Conservation (phyloP, 1,140 invertebrate genomes). For the Bombus turneri region DNA sequence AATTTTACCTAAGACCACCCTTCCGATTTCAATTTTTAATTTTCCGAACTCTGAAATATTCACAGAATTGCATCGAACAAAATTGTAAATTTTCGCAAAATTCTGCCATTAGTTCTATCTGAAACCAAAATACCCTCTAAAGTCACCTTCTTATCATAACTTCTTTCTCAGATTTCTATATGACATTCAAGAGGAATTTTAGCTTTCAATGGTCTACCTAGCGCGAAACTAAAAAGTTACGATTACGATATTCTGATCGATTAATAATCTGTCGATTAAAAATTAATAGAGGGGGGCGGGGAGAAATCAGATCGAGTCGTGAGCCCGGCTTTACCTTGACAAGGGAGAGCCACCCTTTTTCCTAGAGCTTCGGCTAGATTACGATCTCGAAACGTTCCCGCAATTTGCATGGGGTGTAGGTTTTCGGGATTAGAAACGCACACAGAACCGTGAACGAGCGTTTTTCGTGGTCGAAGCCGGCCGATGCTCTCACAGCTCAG, state of each 20-base stretch:
- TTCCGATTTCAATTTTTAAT: too few species aligned
- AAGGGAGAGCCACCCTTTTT: slow-evolving; percentile 32
- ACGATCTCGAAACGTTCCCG: slow-evolving; percentile 59
- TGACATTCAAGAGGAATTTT: too few species aligned
- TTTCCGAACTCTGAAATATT: too few species aligned
- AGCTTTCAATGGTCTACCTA: too few species aligned
- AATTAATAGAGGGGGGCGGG: fast-evolving
- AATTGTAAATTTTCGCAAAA: too few species aligned
- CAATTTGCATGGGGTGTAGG: slow-evolving; percentile 71
- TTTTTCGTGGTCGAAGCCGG: slow-evolving; percentile 44
- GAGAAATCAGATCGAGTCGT: neutral
- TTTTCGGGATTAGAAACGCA: slow-evolving; percentile 71
- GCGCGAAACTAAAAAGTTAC: too few species aligned
- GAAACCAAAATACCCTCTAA: too few species aligned
- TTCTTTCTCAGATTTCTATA: too few species aligned
- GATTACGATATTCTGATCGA: neutral
- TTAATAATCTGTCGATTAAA: neutral
- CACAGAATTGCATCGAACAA: too few species aligned
- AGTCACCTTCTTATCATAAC: too few species aligned
- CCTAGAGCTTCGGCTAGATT: slow-evolving; percentile 37
- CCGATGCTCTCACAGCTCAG: neutral
- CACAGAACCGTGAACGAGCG: neutral
- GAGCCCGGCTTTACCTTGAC: slow-evolving; percentile 43
- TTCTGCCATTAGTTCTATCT: too few species aligned
- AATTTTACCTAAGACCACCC: too few species aligned